A percentile compares a stretch with the other conserved stretches of the same genome.
Conservation (phyloP, 2,113 vertebrate genomes). For the Trogon melanurus region DNA sequence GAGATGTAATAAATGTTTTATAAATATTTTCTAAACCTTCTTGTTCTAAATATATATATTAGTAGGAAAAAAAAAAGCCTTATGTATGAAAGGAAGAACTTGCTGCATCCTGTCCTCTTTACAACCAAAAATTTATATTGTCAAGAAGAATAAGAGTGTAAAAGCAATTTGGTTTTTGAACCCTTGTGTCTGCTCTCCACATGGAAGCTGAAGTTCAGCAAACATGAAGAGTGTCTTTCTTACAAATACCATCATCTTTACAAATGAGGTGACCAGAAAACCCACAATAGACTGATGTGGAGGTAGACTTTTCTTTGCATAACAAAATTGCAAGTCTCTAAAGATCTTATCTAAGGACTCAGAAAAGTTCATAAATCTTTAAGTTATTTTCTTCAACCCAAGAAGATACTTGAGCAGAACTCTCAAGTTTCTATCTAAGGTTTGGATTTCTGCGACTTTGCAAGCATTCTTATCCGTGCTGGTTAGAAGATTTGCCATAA, state of each 20-base stretch:
- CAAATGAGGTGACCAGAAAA: background rate
- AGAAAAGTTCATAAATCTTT: background rate
- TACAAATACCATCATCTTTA: background rate
- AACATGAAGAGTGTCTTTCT: background rate
- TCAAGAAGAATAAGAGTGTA: background rate
- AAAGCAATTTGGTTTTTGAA: background rate
- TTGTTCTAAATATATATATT: background rate
- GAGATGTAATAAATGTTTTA: background rate
- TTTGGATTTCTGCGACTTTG: background rate
- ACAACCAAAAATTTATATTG: background rate
- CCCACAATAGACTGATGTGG: background rate
- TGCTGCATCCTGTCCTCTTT: background rate
- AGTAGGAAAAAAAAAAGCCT: background rate
- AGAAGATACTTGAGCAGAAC: background rate
- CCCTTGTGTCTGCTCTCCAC: rapidly evolving
- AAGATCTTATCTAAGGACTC: background rate
- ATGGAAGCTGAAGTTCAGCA: background rate
- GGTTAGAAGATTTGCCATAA: background rate
- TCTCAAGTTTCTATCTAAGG: background rate
- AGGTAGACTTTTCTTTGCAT: background rate
- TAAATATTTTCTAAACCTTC: background rate
- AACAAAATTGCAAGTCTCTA: background rate
- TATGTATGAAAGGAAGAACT: background rate
- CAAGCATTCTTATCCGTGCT: background rate
- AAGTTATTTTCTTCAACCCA: background rate